Base-by-base conservation (phyloP, 2,113 vertebrate species). In the Pseudorhombus dupliciocellatus region DNA sequence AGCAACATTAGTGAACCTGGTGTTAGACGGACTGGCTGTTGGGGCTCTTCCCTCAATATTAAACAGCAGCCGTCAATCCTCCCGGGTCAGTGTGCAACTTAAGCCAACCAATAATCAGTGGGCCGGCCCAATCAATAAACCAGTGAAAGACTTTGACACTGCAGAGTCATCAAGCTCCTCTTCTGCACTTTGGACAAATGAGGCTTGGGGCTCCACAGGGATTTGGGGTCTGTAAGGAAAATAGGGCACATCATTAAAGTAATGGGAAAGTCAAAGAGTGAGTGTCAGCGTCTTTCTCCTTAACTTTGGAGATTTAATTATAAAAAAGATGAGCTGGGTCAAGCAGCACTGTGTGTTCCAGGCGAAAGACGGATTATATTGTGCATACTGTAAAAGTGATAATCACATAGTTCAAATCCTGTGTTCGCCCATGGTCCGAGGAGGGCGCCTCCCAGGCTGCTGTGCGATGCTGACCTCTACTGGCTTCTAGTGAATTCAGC, bases 391-490 rank as follows among this genome's bases (percentile, higher is more conserved):
- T 26, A 24, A 2, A 62, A 25, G 4, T 53, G 24, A 44, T 28
- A 4, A 50, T 50, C 18, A 30, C 9, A n/a, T 42, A 37, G 21
- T 59, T 4, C 4, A 60, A 21, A 7, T 53, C 25, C 22, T 48
- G 16, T 22, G 31, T 21, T n/a, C 50, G 42, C 7, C 26, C 16
- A 34, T 9, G 15, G 64, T 25, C 30, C 21, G 26, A 50, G 11
- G 26, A 28, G 25, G 24, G 72, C 46, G 5, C 48, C 3, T 4
- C 11, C 52, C 31, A 20, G 66, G 76, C 42, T 40, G 59, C 26
- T 79, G 81, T 78, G 62, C 81, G 84, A 91, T 72, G 73, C 73
- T 88, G 90, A 83, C 92, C 88, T 91, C 92, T 92, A 66, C 72
- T 91, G 92, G 87, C 40, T 1, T 48, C 46, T 53, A 25, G 22